Percentiles rank a stretch among this genome's conserved stretches.
phyloP scores from a whole-genome alignment of 1,140 invertebrate species.

The Lethocerus indicus region DNA sequence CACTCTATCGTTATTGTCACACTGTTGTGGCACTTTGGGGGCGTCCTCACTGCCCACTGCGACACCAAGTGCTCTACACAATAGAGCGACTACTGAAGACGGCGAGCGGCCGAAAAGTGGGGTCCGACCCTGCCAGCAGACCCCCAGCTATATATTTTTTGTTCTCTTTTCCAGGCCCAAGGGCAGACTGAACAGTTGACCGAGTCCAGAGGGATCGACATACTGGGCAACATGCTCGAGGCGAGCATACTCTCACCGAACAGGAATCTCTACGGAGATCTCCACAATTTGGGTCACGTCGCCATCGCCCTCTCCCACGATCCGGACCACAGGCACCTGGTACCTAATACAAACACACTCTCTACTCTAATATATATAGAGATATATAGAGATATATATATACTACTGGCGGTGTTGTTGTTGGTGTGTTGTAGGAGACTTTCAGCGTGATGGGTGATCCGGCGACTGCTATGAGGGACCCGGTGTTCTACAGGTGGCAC shows the following conservation, averaged over 20 bases:
- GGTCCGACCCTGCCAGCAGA: not conserved
- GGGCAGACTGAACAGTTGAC: slow-evolving; percentile 30
- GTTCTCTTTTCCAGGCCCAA: slow-evolving; percentile 10
- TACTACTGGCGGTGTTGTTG: too few relatives aligned
- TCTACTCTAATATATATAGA: too few relatives aligned
- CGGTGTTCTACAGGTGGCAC: slow-evolving; percentile 73
- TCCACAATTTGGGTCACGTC: slow-evolving; percentile 53
- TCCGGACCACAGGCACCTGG: slow-evolving; percentile 48
- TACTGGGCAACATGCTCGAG: slow-evolving; percentile 65
- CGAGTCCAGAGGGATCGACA: slow-evolving; percentile 54
- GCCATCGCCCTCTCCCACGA: slow-evolving; percentile 51
- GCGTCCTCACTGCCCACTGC: not conserved
- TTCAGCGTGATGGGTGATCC: slow-evolving; percentile 49
- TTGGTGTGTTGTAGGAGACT: slow-evolving; percentile 30
- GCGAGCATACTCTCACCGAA: slow-evolving; percentile 50
- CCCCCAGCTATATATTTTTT: not conserved
- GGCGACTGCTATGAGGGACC: slow-evolving; percentile 62
- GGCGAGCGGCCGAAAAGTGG: too few relatives aligned
- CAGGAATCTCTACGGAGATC: slow-evolving; percentile 44
- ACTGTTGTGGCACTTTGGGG: too few relatives aligned
- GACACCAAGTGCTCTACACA: too few relatives aligned
- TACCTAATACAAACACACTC: slow-evolving; percentile 19
- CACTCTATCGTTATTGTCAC: too few relatives aligned
- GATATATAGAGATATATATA: too few relatives aligned
- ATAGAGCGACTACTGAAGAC: too few relatives aligned